phyloP scores from a whole-genome alignment of 1,140 invertebrate species.

The Drosophila orena region DNA sequence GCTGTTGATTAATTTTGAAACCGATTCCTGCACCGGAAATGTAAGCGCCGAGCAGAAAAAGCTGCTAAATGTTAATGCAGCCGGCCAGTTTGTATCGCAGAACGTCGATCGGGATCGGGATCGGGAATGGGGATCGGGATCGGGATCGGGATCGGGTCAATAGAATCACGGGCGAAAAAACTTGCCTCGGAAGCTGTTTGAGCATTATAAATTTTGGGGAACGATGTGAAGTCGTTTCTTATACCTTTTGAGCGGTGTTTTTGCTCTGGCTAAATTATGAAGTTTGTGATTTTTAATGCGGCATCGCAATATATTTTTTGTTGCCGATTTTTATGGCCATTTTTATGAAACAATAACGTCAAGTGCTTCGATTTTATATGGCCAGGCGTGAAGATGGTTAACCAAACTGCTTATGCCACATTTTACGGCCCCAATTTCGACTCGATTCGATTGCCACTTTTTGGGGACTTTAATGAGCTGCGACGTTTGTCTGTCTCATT shows the following conservation, averaged over 20 bases:
- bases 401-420: constrained; percentile 55
- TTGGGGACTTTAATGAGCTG: constrained; percentile 42
- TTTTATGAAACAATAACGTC: constrained; percentile 64
- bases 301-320: constrained; percentile 13
- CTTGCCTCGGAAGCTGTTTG: constrained; percentile 42
- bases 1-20: constrained; percentile 79
- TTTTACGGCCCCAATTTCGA: constrained; percentile 23
- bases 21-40: constrained; percentile 72
- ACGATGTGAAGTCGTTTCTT: constrained; percentile 1
- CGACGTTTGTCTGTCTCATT: constrained; percentile 52
- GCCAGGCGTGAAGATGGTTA: constrained; percentile 51
- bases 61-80: constrained; percentile 75
- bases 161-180: constrained; percentile 49
- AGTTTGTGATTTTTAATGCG: constrained; percentile 52
- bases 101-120: background rate
- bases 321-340: constrained; percentile 39
- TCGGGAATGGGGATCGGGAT: no score
- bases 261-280: constrained; percentile 59
- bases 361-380: constrained; percentile 56
- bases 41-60: constrained; percentile 65
- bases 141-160: constrained; percentile 37
- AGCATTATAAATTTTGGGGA: constrained; percentile 4
- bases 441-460: constrained; percentile 22
- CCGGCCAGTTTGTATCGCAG: constrained; percentile 27
- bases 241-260: constrained; percentile 20